Evolutionary conservation across 37 sponge, comb jelly and placozoan genomes (phyloP).

Genomic region (Chondrosia reniformis): DNA sequence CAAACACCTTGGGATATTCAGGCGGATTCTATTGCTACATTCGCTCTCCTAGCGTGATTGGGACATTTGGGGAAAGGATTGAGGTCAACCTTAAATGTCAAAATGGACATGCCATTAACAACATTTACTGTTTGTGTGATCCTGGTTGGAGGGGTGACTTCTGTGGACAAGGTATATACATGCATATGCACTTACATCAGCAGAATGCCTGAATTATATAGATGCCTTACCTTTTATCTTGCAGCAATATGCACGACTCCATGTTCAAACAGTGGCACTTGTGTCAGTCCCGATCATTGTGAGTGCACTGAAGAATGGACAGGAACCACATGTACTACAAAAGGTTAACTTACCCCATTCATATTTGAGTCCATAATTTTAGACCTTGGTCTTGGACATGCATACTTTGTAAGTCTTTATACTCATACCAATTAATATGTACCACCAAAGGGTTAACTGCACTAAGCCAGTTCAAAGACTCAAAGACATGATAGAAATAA

Average conservation of each 20-base stretch:
- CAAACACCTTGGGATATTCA: background rate
- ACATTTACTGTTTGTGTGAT: background rate
- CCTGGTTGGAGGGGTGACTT: background rate
- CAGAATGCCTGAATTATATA: background rate
- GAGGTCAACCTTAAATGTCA: background rate
- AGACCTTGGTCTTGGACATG: too few species aligned
- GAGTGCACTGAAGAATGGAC: background rate
- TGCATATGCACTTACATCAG: background rate
- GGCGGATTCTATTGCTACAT: constrained; percentile 8
- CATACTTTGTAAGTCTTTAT: too few species aligned
- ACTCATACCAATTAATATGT: too few species aligned
- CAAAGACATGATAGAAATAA: too few species aligned
- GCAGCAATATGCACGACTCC: background rate
- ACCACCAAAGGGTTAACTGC: too few species aligned
- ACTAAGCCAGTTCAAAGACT: too few species aligned
- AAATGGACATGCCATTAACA: background rate
- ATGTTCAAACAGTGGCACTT: background rate
- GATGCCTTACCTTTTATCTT: background rate
- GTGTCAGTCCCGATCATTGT: constrained; percentile 14
- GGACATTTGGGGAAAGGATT: background rate
- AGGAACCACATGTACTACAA: constrained; percentile 2
- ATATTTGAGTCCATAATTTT: too few species aligned
- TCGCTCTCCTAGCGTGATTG: background rate
- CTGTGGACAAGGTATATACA: constrained; percentile 9
- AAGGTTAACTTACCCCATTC: too few species aligned